phyloP scores from a whole-genome alignment of 2,888 invertebrate species.

The Melinopterus prodromus region DNA sequence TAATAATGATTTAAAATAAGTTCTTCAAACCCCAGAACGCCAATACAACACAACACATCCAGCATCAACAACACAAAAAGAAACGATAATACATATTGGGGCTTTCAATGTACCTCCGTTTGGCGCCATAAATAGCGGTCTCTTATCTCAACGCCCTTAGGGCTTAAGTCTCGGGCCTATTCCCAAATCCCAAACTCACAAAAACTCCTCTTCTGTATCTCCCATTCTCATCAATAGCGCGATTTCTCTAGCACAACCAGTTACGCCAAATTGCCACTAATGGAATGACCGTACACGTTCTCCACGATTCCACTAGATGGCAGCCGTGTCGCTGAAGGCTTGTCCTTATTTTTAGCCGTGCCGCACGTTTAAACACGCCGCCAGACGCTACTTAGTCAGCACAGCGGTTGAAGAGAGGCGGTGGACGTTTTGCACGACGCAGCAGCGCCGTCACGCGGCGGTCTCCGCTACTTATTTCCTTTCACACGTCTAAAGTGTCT shows the following conservation, averaged over 20 bases:
- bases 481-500: conserved; percentile 37
- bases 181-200: not conserved
- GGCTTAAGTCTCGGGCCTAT: not conserved
- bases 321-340: not conserved
- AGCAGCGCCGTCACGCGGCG: not conserved
- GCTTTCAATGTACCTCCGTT: not conserved
- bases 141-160: not conserved
- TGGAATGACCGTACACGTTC: not conserved
- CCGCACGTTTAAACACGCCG: not conserved
- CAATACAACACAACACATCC: too few species aligned
- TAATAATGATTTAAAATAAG: too few species aligned
- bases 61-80: too few species aligned
- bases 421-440: too few species aligned
- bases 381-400: conserved; percentile 27
- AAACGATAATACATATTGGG: not conserved
- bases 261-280: not conserved
- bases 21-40: too few species aligned
- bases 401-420: not conserved
- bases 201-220: not conserved
- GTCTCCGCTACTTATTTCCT: conserved; percentile 31
- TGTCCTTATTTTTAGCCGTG: not conserved
- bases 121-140: not conserved
- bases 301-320: not conserved
- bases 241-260: not conserved
- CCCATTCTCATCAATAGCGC: not conserved